Percentiles rank a stretch among this genome's conserved stretches.
Conservation (phyloP, 2,888 invertebrate species). For the Dicranocentrus wangi region DNA sequence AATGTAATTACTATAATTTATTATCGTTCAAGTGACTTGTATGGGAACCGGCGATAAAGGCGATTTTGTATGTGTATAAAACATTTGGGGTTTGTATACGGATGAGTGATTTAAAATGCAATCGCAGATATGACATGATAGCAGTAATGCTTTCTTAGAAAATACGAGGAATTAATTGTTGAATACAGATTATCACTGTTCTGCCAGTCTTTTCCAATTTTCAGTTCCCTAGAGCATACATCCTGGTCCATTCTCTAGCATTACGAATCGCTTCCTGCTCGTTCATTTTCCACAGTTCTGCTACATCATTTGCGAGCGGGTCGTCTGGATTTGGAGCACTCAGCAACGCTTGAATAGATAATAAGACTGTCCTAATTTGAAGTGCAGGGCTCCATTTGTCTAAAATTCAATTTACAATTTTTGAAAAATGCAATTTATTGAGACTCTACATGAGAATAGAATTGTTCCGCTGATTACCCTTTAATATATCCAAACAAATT, state of each 20-base stretch:
- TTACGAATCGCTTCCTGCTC: constrained; percentile 97
- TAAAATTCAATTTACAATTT: constrained; percentile 40
- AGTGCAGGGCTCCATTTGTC: constrained; percentile 95
- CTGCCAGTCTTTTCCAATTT: constrained; percentile 13
- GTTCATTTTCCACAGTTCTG: constrained; percentile 99
- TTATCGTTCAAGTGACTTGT: too few relatives aligned
- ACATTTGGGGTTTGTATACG: too few relatives aligned
- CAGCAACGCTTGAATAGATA: constrained; percentile 98
- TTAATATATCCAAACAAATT: constrained; percentile 99
- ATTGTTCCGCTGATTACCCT: too few relatives aligned
- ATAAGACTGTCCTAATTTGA: constrained; percentile 98
- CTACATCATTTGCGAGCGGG: constrained; percentile 98
- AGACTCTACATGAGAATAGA: too few relatives aligned
- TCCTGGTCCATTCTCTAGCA: constrained; percentile 96
- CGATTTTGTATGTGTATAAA: too few relatives aligned
- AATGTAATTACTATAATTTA: too few relatives aligned
- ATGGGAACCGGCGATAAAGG: too few relatives aligned
- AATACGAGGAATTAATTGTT: background rate
- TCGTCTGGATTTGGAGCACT: constrained; percentile 99
- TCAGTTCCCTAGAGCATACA: constrained; percentile 94
- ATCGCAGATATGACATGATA: too few relatives aligned
- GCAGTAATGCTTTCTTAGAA: background rate
- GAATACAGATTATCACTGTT: constrained; percentile 45
- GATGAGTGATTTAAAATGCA: too few relatives aligned
- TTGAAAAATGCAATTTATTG: too few relatives aligned